Conservation (phyloP, 2,797 vertebrate genomes). For the Lithobates pipiens region DNA sequence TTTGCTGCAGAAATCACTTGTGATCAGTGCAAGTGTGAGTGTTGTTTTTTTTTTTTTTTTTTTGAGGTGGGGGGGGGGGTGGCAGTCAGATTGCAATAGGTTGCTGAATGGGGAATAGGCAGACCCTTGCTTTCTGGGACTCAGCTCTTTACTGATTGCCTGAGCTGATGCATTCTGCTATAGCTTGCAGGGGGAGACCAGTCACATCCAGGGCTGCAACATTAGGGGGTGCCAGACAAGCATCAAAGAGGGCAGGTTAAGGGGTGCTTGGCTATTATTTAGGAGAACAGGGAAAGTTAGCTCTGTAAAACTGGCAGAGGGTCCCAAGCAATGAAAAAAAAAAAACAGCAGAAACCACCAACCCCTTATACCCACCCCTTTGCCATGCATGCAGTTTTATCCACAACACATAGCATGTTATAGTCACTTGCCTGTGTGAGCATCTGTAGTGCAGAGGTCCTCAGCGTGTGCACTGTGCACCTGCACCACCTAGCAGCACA, state of each 20-base stretch:
- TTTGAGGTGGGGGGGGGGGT: conserved; percentile 52
- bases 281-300: conserved; percentile 36
- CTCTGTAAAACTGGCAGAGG: conserved; percentile 2
- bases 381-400: conserved; percentile 6
- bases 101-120: conserved; percentile 66
- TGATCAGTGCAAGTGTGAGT: conserved; percentile 64
- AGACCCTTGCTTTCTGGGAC: conserved; percentile 66
- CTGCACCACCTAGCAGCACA: not conserved
- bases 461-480: not conserved
- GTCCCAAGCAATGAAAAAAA: not conserved
- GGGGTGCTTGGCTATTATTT: not conserved
- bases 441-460: conserved; percentile 9
- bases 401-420: not conserved
- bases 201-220: conserved; percentile 60
- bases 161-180: conserved; percentile 67
- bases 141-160: conserved; percentile 68
- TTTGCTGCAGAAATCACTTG: conserved; percentile 66
- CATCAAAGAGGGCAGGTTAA: not conserved
- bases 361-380: not conserved
- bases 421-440: conserved; percentile 36
- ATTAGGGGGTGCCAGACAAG: conserved; percentile 15
- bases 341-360: not conserved
- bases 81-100: conserved; percentile 61
- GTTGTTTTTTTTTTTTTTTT: not conserved
- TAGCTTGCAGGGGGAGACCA: conserved; percentile 54